Evolutionary conservation across 1,140 invertebrate species (phyloP), one percentile per base, ranked within the genome.

Genomic region (Caerostris extrusa): DNA sequence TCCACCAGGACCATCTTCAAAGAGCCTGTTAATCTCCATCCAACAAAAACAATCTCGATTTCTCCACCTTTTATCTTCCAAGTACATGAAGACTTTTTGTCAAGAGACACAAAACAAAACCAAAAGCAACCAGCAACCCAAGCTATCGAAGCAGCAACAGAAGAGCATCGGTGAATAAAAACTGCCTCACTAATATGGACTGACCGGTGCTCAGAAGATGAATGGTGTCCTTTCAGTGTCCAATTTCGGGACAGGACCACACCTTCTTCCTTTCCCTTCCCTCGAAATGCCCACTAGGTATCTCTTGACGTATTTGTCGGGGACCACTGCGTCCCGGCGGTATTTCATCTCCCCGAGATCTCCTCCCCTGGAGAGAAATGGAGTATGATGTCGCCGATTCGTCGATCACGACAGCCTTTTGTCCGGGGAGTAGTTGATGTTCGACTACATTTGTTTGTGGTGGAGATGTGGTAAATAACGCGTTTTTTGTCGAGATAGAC

Each of bases 291-390:
- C 86, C 61, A 55, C 17, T 85, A 34, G 34, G 58, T 57, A 88
- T 64, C 58, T 67, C 61, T 17, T 88, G 86, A 88, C 86, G 61
- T 67, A 88, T 88, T 88, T 88, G 86, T 88, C 86, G 67, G 60
- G 86, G 86, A 57, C 58, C 61, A n/a, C 12, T 34, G 14, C 17
- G 0, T 67, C 86, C 61, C 86, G 8, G 61, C 19, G 57, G 86
- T 88, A 53, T 88, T 88, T 88, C 60, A 67, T 88, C 86, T 87
- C 57, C 19, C 61, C 34, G 17, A 67, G 60, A 85, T 85, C 58
- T 58, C 56, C 19, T 58, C 8, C 60, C 34, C 58, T 8, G 50
- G 58, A 57, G 60, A 85, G 12, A 77, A 77, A 77, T 53, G 19
- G 71, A 34, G 34, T 50, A 77, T 34, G 34, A 34, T 34, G 34